Conservation (phyloP, 2,113 vertebrate species). For the Myotis brandtii region DNA sequence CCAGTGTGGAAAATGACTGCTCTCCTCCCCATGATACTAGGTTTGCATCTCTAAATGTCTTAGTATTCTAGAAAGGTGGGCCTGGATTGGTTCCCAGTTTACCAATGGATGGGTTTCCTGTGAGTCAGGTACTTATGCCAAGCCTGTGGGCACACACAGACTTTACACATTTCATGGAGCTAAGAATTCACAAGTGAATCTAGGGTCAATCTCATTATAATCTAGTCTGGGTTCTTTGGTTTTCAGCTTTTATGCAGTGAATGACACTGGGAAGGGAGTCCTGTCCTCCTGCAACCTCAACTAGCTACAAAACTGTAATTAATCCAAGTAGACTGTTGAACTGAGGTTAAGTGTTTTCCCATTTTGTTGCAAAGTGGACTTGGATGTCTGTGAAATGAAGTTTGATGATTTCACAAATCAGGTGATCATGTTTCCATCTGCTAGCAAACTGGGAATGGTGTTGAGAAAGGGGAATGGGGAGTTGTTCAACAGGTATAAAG, state of each 20-base stretch:
- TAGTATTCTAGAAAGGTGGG: background rate
- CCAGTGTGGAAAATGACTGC: background rate
- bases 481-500: background rate
- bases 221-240: background rate
- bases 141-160: background rate
- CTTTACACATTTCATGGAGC: background rate
- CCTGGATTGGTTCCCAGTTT: background rate
- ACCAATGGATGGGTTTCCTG: background rate
- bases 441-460: background rate
- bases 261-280: background rate
- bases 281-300: background rate
- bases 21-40: background rate
- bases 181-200: background rate
- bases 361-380: background rate
- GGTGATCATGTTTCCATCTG: background rate
- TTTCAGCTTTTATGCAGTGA: background rate
- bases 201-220: background rate
- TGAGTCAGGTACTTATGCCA: background rate
- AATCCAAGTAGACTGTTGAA: background rate
- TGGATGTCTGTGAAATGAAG: background rate
- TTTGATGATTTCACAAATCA: background rate
- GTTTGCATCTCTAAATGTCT: background rate
- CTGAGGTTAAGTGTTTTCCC: background rate
- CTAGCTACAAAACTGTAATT: background rate
- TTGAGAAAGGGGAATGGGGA: background rate